phyloP scores from a whole-genome alignment of 2,888 invertebrate species.

The Theodoxus fluviatilis region DNA sequence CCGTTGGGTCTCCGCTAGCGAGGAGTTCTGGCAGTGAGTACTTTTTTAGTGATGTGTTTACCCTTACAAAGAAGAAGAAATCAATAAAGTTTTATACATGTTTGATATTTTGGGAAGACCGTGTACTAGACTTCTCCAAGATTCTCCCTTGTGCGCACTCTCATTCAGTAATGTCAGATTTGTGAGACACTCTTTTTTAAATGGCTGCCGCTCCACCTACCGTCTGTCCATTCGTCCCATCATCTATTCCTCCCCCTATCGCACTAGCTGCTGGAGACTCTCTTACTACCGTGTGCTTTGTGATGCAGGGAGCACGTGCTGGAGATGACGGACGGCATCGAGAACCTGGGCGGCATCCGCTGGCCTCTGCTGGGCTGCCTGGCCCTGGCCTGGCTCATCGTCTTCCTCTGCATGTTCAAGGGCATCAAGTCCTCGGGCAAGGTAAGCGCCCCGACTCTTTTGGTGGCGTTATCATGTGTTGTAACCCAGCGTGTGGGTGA shows the following conservation, averaged over 20 bases:
- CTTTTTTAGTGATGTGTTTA: too few species aligned
- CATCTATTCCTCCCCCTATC: background rate
- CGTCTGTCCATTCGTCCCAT: background rate
- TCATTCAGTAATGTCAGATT: too few species aligned
- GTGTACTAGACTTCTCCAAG: too few species aligned
- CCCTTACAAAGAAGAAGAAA: too few species aligned
- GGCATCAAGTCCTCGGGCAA: slow-evolving; percentile 49
- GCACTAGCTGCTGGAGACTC: too few species aligned
- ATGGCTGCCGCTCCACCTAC: too few species aligned
- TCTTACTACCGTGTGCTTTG: background rate
- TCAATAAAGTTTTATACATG: too few species aligned
- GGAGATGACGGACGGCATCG: slow-evolving; percentile 44
- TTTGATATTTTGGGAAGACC: too few species aligned
- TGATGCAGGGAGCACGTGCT: slow-evolving; percentile 44
- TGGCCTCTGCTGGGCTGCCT: slow-evolving; percentile 47
- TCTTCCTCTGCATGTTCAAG: slow-evolving; percentile 51
- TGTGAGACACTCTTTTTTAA: too few species aligned
- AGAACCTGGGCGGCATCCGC: slow-evolving; percentile 43
- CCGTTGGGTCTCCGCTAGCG: slow-evolving; percentile 33
- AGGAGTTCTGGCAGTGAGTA: slow-evolving; percentile 46
- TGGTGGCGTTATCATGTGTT: too few species aligned
- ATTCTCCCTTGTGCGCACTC: too few species aligned
- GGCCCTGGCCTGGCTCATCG: slow-evolving; percentile 47
- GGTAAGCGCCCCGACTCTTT: slow-evolving; percentile 36
- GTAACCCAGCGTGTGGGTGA: too few species aligned